These are phyloP conservation scores for Oxystoma pomonae DNA, from an alignment of 2,888 invertebrate species.

Conservation along the genomic window DNA sequence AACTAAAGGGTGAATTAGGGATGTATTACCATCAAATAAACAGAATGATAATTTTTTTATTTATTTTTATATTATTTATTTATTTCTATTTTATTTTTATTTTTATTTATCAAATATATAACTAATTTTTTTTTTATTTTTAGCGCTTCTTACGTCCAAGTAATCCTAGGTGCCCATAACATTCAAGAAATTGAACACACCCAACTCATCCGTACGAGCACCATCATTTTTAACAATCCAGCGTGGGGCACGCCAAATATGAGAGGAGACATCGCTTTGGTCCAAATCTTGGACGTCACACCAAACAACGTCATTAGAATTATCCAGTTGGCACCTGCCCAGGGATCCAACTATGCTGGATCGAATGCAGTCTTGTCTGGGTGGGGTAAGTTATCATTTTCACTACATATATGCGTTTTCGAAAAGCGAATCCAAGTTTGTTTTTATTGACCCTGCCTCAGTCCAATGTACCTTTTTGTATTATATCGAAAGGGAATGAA, in stretches of 20 bases:
- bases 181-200: conserved; percentile 7
- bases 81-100: too few species aligned
- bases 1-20: too few species aligned
- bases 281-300: not conserved
- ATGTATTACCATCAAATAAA: too few species aligned
- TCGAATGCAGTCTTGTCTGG: not conserved
- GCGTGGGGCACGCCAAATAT: conserved; percentile 11
- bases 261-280: not conserved
- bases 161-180: conserved; percentile 23
- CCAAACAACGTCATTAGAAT: not conserved
- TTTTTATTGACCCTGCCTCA: too few species aligned
- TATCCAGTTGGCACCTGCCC: not conserved
- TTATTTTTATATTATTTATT: too few species aligned
- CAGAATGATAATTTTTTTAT: too few species aligned
- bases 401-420: too few species aligned
- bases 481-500: too few species aligned
- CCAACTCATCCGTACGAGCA: conserved; percentile 2
- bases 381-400: conserved; percentile 1
- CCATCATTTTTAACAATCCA: conserved; percentile 15
- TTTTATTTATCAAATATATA: too few species aligned
- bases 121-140: conserved; percentile 6
- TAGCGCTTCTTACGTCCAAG: conserved; percentile 17
- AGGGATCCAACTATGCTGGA: not conserved
- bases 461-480: too few species aligned
- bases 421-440: too few species aligned